These are phyloP conservation scores for Corticium candelabrum DNA, from an alignment of 37 sponge, comb jelly and placozoan genomes.

Conservation along the genomic window DNA sequence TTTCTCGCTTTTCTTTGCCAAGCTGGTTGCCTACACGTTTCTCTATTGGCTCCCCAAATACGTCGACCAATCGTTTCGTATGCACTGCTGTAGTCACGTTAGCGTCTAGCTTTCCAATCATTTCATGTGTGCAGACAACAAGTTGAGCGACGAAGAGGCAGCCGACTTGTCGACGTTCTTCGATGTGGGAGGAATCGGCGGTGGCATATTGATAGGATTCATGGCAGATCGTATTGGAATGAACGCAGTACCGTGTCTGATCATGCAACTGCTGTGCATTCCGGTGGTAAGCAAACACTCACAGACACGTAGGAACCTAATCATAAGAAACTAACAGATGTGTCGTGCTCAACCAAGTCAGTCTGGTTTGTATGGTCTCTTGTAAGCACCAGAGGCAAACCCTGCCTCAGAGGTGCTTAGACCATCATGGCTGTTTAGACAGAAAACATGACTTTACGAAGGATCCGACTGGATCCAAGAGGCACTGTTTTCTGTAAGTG, in stretches of 20 bases:
- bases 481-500: too few species aligned
- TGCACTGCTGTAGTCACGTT: too few species aligned
- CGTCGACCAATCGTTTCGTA: slow-evolving; percentile 8
- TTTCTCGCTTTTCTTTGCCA: slow-evolving; percentile 75
- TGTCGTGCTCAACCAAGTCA: too few species aligned
- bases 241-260: background rate
- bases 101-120: background rate
- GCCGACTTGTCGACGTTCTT: slow-evolving; percentile 56
- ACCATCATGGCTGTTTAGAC: too few species aligned
- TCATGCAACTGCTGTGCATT: background rate
- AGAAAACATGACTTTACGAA: too few species aligned
- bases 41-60: slow-evolving; percentile 83
- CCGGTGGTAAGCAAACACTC: background rate
- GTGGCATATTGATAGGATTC: slow-evolving; percentile 9
- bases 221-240: background rate
- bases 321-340: too few species aligned
- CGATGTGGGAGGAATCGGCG: slow-evolving; percentile 78
- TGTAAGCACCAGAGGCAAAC: too few species aligned
- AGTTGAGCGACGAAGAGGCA: slow-evolving; percentile 19
- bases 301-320: too few species aligned
- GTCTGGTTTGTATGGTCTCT: too few species aligned
- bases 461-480: too few species aligned
- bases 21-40: slow-evolving; percentile 76
- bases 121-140: background rate
- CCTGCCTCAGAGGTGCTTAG: too few species aligned